Conservation (phyloP, 2,113 vertebrate genomes). For the Carettochelys insculpta region DNA sequence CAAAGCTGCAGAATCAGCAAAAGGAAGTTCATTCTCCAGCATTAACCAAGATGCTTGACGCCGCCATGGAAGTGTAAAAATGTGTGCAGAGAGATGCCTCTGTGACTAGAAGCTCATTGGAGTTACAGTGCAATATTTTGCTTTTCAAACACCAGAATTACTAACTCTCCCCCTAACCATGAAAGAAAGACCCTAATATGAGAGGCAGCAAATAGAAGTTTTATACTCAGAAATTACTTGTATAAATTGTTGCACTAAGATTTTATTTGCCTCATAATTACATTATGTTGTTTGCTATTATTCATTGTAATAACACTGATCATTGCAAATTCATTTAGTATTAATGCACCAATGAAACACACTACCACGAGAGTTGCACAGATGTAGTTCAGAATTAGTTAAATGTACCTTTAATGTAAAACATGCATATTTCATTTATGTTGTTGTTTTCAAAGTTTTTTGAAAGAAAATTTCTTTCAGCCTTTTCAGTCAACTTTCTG, state of each 20-base stretch:
- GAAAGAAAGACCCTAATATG: neutral
- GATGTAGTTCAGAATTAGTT: constrained; percentile 59
- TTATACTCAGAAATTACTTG: neutral
- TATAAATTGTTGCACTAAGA: constrained; percentile 49
- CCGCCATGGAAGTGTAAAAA: neutral
- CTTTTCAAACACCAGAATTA: constrained; percentile 17
- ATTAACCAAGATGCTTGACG: neutral
- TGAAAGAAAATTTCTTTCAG: constrained; percentile 10
- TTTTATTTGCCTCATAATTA: constrained; percentile 50
- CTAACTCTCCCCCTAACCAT: neutral
- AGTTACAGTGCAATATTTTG: neutral
- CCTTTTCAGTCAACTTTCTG: constrained; percentile 47
- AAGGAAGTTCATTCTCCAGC: neutral
- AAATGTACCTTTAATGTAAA: constrained; percentile 58
- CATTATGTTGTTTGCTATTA: constrained; percentile 59
- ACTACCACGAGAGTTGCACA: constrained; percentile 30
- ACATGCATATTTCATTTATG: neutral
- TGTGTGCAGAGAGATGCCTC: rapidly evolving
- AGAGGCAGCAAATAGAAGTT: constrained; percentile 16
- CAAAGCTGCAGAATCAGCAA: constrained; percentile 9
- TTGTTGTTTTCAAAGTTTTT: constrained; percentile 19
- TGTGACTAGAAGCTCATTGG: neutral
- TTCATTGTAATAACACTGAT: constrained; percentile 46
- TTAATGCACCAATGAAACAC: constrained; percentile 19
- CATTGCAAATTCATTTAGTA: constrained; percentile 51